phyloP scores from a whole-genome alignment of 2,113 vertebrate species.

The Prunella himalayana region DNA sequence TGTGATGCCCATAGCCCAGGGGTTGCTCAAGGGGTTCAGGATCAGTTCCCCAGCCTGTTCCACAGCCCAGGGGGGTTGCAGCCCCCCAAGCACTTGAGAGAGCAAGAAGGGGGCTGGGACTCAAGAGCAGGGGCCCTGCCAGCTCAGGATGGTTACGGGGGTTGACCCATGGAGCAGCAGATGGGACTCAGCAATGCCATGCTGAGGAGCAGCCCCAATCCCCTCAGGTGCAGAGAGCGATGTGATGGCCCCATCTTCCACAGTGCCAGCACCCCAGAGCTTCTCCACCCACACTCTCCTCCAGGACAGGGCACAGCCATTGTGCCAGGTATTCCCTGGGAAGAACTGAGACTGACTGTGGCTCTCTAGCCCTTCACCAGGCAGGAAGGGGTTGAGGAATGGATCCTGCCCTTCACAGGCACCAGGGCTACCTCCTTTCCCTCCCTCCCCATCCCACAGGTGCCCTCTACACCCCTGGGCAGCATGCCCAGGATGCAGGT shows the following conservation, averaged over 20 bases:
- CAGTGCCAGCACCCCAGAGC: no score
- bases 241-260: accelerated
- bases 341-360: background rate
- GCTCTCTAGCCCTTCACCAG: background rate
- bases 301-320: background rate
- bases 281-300: background rate
- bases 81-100: background rate
- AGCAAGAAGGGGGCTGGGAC: background rate
- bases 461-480: background rate
- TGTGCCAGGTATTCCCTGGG: background rate
- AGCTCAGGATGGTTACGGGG: background rate
- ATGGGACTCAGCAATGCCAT: background rate
- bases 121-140: background rate
- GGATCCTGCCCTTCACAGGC: accelerated
- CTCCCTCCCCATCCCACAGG: background rate
- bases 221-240: background rate
- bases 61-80: accelerated
- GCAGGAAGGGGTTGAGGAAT: background rate
- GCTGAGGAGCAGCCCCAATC: background rate
- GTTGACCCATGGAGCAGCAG: background rate
- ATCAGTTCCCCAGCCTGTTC: background rate
- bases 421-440: background rate
- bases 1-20: accelerated
- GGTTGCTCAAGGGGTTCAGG: accelerated
- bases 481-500: background rate